Percentiles rank a stretch among this genome's conserved stretches.
These are phyloP conservation scores for Hydropotes inermis DNA, from an alignment of 2,113 vertebrate genomes.

Conservation along the genomic window DNA sequence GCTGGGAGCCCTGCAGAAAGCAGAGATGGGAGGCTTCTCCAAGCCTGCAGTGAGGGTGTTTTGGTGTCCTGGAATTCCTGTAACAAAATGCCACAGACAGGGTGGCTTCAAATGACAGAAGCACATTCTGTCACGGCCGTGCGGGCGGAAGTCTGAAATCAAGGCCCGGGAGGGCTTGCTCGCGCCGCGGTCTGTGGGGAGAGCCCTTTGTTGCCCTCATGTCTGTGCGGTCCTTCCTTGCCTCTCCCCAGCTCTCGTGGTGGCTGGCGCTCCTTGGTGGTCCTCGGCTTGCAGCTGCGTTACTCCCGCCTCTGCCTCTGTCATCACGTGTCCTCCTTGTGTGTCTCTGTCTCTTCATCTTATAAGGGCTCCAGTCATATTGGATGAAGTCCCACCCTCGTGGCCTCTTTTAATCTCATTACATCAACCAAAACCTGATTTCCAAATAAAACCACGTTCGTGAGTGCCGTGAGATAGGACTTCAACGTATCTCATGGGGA, in stretches of 20 bases:
- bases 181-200: background rate
- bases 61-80: background rate
- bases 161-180: background rate
- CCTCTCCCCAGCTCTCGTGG: background rate
- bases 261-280: background rate
- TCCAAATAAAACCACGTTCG: background rate
- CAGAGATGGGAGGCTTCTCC: rapidly evolving
- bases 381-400: background rate
- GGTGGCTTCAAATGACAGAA: background rate
- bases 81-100: background rate
- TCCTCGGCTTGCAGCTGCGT: background rate
- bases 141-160: background rate
- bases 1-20: background rate
- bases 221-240: background rate
- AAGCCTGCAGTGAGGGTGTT: rapidly evolving
- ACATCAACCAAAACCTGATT: background rate
- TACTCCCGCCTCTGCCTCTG: background rate
- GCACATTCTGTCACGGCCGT: background rate
- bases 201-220: background rate
- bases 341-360: background rate
- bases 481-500: background rate
- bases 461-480: background rate
- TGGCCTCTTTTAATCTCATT: background rate
- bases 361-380: background rate
- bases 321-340: rapidly evolving